Base-by-base conservation (phyloP, 2,797 vertebrate genomes). In the Monodelphis domestica region DNA sequence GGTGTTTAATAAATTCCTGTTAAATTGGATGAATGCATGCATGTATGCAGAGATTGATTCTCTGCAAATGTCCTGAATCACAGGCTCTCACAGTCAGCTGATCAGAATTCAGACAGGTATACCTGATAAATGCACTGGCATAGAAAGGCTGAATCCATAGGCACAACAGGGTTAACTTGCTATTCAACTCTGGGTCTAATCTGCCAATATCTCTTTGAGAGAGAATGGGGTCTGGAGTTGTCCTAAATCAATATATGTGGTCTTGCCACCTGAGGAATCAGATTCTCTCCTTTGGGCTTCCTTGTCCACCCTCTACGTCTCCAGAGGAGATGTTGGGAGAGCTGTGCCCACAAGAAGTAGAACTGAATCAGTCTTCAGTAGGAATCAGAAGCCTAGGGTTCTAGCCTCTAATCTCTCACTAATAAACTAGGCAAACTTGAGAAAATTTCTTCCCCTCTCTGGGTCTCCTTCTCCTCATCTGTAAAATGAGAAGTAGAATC, bases 401-500 rank as follows among this genome's bases (percentile, higher is more conserved):
- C 33, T 63, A 63, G 14, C 2, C 33, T 63, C 59, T n/a, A 63
- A 26, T 87, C 29, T 54, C 21, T 52, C 78, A 90, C 45, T 54
- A 54, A 59, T 55, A 91, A 57, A 3, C n/a, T 26, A 1, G 0
- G 2, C 33, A 15, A 15, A 11, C 30, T 92, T 70, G 24, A 88
- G 53, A 50, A 88, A 91, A 26, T 14, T 5, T n/a, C 4, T 17
- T 15, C 33, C 14, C 1, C 33, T 92, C 51, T 88, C 52, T 91
- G 10, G 9, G 1, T 88, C 90, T 92, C n/a, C 87, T 89, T 7
- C 52, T 90, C 38, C 52, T 90, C 38, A 52, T 91, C 11, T 70
- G 55, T 50, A 93, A 93, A 95, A 12, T 38, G 70, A n/a, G 28
- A 54, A 93, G 38, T 93, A 88, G 91, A 53, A 38, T 89, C 57